These are phyloP conservation scores for Phylloscopus trochiloides DNA, from an alignment of 2,113 vertebrate species.

Conservation along the genomic window DNA sequence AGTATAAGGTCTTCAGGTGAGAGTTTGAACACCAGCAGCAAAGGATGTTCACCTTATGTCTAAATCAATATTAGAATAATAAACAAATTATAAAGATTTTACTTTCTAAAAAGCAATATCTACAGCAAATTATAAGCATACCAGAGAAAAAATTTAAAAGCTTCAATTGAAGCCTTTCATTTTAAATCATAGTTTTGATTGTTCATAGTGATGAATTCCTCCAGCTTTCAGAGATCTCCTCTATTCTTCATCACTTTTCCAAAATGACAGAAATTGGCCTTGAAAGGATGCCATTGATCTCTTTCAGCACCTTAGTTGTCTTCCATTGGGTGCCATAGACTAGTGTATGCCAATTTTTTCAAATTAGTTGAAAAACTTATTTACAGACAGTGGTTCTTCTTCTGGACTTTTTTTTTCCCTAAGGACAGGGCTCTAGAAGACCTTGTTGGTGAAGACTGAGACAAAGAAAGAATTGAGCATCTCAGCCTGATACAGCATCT, in stretches of 20 bases:
- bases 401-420: background rate
- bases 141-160: background rate
- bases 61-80: background rate
- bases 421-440: background rate
- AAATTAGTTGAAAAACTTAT: no score
- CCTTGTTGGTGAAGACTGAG: background rate
- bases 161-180: background rate
- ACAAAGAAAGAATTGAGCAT: background rate
- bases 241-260: background rate
- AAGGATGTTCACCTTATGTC: background rate
- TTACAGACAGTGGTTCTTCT: background rate
- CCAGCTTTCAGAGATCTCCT: background rate
- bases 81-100: background rate
- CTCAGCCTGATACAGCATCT: background rate
- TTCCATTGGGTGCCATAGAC: background rate
- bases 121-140: background rate
- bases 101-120: background rate
- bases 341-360: background rate
- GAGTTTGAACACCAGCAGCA: background rate
- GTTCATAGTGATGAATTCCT: background rate
- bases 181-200: background rate
- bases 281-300: background rate
- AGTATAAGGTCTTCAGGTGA: background rate
- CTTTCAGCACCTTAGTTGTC: background rate
- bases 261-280: background rate